Evolutionary conservation across 2,797 vertebrate genomes (phyloP).

Genomic region (Rousettus madagascariensis): DNA sequence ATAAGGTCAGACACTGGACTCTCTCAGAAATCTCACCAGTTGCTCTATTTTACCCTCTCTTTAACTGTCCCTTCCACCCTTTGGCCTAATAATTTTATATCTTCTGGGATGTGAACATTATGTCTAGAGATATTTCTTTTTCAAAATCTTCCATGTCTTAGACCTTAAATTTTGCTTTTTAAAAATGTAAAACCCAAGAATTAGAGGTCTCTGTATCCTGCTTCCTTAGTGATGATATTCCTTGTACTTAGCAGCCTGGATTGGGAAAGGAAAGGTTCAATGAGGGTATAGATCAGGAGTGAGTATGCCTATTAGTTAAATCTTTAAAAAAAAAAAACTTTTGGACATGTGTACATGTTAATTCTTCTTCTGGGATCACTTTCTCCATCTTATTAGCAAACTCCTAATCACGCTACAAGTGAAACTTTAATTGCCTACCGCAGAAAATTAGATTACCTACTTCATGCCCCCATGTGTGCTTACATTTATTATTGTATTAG

Average conservation of each 20-base stretch:
- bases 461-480: neutral
- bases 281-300: neutral
- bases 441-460: neutral
- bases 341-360: neutral
- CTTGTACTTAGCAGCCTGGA: neutral
- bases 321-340: neutral
- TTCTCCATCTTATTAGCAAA: neutral
- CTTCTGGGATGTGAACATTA: neutral
- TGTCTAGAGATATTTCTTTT: neutral
- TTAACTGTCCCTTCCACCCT: neutral
- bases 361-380: neutral
- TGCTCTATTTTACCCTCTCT: neutral
- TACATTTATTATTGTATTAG: neutral
- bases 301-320: neutral
- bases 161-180: neutral
- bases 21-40: neutral
- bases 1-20: neutral
- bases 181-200: neutral
- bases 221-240: neutral
- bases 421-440: neutral
- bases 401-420: neutral
- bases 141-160: neutral
- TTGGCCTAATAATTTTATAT: neutral
- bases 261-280: neutral
- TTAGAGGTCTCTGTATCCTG: neutral